Evolutionary conservation across 2,113 vertebrate genomes (phyloP), one percentile per base, ranked within the genome.

Genomic region (Bufo bufo): DNA sequence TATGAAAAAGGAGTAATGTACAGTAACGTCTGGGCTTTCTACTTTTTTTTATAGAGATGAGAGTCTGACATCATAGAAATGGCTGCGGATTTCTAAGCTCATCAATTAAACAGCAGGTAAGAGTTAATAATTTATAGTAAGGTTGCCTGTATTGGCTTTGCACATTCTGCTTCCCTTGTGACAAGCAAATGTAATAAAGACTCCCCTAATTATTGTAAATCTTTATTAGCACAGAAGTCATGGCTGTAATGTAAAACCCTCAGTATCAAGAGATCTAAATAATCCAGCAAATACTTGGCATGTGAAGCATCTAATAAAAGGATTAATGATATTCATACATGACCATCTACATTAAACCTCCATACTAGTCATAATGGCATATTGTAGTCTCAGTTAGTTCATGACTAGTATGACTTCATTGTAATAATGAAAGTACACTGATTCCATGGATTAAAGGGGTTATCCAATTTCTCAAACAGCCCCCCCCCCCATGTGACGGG

Each of bases 101-200:
- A 87, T 87, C 23, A 87, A 87, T 81, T 58, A 81, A 87, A 72
- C 77, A 87, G 49, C n/a, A 71, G 23, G 50, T 71, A 81, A 45
- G 23, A 87, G 58, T 87, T 47, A 87, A 81, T 87, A 81, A 87
- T 80, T 81, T 71, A 87, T 10, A 61, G 63, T 54, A 79, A 79
- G 45, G 45, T 79, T 78, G 19, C 33, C n/a, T 63, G 45, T n/a
- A 52, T 65, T 85, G 71, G 58, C 74, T 66, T 19, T 3, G 20
- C 58, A 69, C 13, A 66, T 52, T 83, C 47, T 52, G 19, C n/a
- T 23, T 83, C 63, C 63, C 61, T 59, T 50, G 61, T 23, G 45
- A 47, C 11, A 16, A 49, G n/a, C 5, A 82, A 82, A 66, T 82
- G 63, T 66, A 80, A 69, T 52, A n/a, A 52, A 61, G 56, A 52